Evolutionary conservation across 2,888 invertebrate species (phyloP), one percentile per base, ranked within the genome.

Genomic region (Apotomis turbidana): DNA sequence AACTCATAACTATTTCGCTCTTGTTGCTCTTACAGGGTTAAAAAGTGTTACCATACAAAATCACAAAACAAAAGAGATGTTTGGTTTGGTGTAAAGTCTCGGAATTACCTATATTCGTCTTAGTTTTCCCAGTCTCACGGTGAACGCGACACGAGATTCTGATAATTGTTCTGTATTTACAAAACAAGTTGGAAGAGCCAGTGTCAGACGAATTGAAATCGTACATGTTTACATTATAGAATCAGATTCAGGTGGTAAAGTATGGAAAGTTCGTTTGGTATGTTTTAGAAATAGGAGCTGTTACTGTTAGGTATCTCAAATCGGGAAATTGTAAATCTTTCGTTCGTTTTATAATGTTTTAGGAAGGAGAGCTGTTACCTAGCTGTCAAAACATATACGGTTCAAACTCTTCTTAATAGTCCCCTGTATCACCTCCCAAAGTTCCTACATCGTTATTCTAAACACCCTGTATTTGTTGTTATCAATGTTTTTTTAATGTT

Each of bases 91-190:
- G 10, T 6, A 15, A 15, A 44, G 38, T n/a, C 60, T 36, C 27
- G 36, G 15, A 60, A 57, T 46, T 55, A 61, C 13, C 27, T 57
- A 54, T 54, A 44, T 38, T 9, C 41, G 51, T 51, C 38, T 49
- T 54, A 41, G 15, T 51, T 72, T 68, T 72, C 61, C 15, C 58
- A 68, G 52, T 72, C 72, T 38, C 72, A 72, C 72, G 72, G 52
- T 38, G 51, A 49, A 67, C 36, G 58, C 52, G 12, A 60, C 36
- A 67, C 5, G 63, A 68, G 62, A 68, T 68, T 68, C 62, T 58
- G 38, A 51, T 62, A 41, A 72, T 67, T 62, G 52, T 36, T 61
- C 55, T 9, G 12, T 71, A 60, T 72, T 72, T 72, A 68, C 68
- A 63, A 72, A 72, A 72, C 62, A 72, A 41, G 44, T 38, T 70